A percentile compares a stretch with the other conserved stretches of the same genome.
phyloP scores from a whole-genome alignment of 2,113 vertebrate genomes.

The Agelaius phoeniceus region DNA sequence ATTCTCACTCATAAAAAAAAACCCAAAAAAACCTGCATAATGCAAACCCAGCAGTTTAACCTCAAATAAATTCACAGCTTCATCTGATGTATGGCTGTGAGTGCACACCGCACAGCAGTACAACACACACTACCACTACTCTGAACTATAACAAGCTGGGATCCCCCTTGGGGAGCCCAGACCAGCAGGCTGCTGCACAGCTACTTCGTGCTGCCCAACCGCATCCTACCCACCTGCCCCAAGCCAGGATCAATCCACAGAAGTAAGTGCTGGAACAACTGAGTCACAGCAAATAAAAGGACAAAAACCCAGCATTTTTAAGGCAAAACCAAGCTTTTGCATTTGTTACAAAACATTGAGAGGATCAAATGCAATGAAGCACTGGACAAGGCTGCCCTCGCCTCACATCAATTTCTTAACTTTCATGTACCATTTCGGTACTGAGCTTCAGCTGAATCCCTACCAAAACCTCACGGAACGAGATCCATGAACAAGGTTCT shows the following conservation, averaged over 20 bases:
- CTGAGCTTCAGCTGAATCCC: background rate
- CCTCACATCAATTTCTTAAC: background rate
- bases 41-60: background rate
- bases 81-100: accelerated
- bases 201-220: background rate
- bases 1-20: background rate
- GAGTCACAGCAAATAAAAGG: background rate
- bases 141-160: accelerated
- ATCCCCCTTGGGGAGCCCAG: background rate
- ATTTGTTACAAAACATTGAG: background rate
- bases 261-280: background rate
- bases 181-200: background rate
- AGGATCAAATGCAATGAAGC: background rate
- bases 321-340: background rate
- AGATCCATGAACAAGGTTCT: accelerated
- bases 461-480: background rate
- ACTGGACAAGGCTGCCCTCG: too few species aligned
- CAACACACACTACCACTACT: accelerated
- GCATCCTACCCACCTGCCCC: background rate
- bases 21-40: background rate
- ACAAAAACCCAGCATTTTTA: background rate
- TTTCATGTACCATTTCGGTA: background rate
- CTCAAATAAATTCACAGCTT: background rate
- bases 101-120: background rate
- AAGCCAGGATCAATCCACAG: background rate